Percentiles rank a stretch among this genome's conserved stretches.
phyloP scores from a whole-genome alignment of 2,888 invertebrate species.

The Drosophila barbarae region DNA sequence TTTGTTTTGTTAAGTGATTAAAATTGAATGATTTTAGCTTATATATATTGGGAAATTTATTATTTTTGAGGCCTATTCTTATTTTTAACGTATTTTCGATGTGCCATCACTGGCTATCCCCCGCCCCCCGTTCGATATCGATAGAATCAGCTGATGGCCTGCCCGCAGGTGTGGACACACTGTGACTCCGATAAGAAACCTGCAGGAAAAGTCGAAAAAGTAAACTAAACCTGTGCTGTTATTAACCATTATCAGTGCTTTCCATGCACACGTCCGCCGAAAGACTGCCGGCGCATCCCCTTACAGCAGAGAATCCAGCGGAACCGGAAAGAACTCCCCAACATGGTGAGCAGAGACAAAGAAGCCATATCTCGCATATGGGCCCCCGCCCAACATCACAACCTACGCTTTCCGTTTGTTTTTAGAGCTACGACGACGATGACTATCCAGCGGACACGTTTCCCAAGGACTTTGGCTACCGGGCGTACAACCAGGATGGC shows the following conservation, averaged over 20 bases:
- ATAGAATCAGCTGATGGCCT: slow-evolving; percentile 27
- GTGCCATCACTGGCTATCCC: slow-evolving; percentile 4
- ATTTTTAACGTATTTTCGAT: neutral
- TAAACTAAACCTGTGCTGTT: slow-evolving; percentile 18
- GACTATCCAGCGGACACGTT: slow-evolving; percentile 85
- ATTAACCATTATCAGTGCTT: slow-evolving; percentile 19
- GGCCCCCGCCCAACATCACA: slow-evolving; percentile 34
- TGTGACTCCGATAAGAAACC: slow-evolving; percentile 63
- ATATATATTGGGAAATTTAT: neutral
- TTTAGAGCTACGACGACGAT: slow-evolving; percentile 82
- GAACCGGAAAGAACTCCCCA: slow-evolving; percentile 30
- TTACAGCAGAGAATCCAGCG: slow-evolving; percentile 45
- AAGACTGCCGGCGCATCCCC: slow-evolving; percentile 7
- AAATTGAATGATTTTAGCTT: slow-evolving; percentile 10
- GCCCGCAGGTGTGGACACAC: slow-evolving; percentile 52
- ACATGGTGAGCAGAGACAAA: slow-evolving; percentile 64
- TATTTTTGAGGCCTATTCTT: neutral
- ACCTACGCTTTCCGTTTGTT: slow-evolving; percentile 10
- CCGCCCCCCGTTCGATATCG: slow-evolving; percentile 1
- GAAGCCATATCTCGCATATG: slow-evolving; percentile 53
- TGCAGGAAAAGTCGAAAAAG: slow-evolving; percentile 30
- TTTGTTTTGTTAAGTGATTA: slow-evolving; percentile 22
- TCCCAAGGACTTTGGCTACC: slow-evolving; percentile 96
- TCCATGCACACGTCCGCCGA: slow-evolving; percentile 23
- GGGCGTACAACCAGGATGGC: slow-evolving; percentile 89